Evolutionary conservation across 2,888 invertebrate genomes (phyloP), one percentile per base, ranked within the genome.

Genomic region (Brachypterus glaber): DNA sequence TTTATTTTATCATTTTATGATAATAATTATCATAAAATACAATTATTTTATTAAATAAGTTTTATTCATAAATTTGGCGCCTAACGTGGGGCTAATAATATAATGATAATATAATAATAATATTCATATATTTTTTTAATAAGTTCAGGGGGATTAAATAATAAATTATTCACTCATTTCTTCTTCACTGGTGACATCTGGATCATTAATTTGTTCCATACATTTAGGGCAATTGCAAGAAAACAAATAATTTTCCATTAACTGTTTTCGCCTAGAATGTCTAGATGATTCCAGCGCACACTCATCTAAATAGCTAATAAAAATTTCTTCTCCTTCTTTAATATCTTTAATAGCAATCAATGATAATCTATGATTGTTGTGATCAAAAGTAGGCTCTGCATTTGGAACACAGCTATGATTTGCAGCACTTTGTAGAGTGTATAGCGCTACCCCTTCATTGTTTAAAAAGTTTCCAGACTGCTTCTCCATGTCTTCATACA

Each of bases 351-450:
- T 56, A 0, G 92, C 88, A 46, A 80, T 76, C 37, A 90, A 58
- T 8, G 79, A 80, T 39, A 89, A 65, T 37, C 77, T 74, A 46
- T 81, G 83, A 62, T 89, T 86, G 31, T 87, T 86, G 53, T 84
- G 76, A 0, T 85, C 82, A 60, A 92, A 96, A 14, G 81, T 76
- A 0, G 85, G 79, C 58, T 84, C 79, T 0, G 91, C 89, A 62
- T 93, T 95, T 0, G 95, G 92, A 1, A 71, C 62, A 58, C 96
- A 96, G 53, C 88, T 92, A 65, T 96, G 96, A 67, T 96, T 96
- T 49, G 85, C 82, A 29, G 83, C 74, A 58, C 92, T 91, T 60
- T 95, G 93, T n/a, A 86, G 58, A 15, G 71, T 64, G 62, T 83
- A 96, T 1, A 96, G 68, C 0, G 88, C 95, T 1, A 90, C 88